Conservation (phyloP, 2,113 vertebrate species). For the Oncorhynchus masou region DNA sequence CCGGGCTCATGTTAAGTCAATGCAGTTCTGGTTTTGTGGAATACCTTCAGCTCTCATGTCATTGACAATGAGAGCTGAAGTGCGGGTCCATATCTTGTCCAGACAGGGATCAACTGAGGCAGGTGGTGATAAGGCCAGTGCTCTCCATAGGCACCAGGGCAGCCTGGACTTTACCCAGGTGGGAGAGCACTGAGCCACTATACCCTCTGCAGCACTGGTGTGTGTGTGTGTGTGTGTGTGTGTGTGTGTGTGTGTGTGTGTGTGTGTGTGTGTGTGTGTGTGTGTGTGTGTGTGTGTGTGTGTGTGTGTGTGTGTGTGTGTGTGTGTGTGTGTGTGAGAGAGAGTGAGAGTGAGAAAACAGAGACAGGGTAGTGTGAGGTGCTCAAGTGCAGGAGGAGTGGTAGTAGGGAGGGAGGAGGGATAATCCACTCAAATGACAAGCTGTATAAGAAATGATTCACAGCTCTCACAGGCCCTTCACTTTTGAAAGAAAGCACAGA, state of each 20-base stretch:
- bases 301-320: constrained; percentile 26
- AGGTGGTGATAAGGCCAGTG: constrained; percentile 14
- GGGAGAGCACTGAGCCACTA: not conserved
- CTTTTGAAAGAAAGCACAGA: constrained; percentile 56
- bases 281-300: constrained; percentile 3
- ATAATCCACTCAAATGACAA: constrained; percentile 70
- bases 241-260: not conserved
- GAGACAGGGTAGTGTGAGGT: constrained; percentile 46
- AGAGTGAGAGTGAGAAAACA: constrained; percentile 22
- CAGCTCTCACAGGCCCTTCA: constrained; percentile 63
- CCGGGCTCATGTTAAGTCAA: not conserved
- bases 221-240: constrained; percentile 10
- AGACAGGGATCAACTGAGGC: not conserved
- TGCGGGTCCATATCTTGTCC: not conserved
- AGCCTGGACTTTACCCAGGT: not conserved
- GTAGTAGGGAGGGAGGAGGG: not conserved
- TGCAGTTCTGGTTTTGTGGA: not conserved
- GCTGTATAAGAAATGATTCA: constrained; percentile 67
- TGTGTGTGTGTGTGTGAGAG: constrained; percentile 37
- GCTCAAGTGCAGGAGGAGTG: constrained; percentile 42
- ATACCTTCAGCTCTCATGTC: too few relatives aligned
- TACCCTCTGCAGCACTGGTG: not conserved
- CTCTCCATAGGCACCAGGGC: not conserved
- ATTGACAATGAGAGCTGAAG: not conserved
- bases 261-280: constrained; percentile 1